phyloP scores from a whole-genome alignment of 2,888 invertebrate species.

The Allygus modestus region DNA sequence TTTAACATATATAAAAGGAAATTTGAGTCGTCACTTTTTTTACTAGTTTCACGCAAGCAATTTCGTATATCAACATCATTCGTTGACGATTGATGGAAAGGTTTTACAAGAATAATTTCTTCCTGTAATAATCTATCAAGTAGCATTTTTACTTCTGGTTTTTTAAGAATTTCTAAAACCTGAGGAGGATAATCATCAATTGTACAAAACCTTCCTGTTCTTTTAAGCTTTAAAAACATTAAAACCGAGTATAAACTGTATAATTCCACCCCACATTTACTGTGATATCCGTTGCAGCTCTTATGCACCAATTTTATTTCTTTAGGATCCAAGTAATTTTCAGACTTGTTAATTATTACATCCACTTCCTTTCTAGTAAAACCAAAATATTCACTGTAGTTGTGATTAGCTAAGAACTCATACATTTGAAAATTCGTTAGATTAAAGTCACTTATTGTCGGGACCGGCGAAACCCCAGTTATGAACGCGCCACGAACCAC shows the following conservation, averaged over 20 bases:
- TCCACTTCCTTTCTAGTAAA: conserved; percentile 14
- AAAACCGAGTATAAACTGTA: neutral
- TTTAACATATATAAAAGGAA: conserved; percentile 1
- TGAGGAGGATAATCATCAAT: neutral
- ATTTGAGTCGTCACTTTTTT: neutral
- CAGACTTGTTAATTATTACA: neutral
- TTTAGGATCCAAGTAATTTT: neutral
- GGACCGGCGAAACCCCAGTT: neutral
- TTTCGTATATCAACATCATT: neutral
- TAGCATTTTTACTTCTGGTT: neutral
- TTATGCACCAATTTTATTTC: neutral
- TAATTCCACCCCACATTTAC: neutral
- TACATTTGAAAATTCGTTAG: neutral
- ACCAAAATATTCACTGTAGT: neutral
- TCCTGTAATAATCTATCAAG: neutral
- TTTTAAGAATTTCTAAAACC: neutral
- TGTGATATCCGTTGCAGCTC: neutral
- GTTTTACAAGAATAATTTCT: neutral
- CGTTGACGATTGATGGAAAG: neutral
- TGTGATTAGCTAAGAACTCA: neutral
- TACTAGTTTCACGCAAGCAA: neutral
- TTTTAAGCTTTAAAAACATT: neutral
- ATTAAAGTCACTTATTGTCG: neutral
- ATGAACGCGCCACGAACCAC: neutral
- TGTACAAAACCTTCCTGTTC: neutral